Percentiles rank a stretch among this genome's conserved stretches.
These are phyloP conservation scores for Nasua narica DNA, from an alignment of 2,797 vertebrate species.

Conservation along the genomic window DNA sequence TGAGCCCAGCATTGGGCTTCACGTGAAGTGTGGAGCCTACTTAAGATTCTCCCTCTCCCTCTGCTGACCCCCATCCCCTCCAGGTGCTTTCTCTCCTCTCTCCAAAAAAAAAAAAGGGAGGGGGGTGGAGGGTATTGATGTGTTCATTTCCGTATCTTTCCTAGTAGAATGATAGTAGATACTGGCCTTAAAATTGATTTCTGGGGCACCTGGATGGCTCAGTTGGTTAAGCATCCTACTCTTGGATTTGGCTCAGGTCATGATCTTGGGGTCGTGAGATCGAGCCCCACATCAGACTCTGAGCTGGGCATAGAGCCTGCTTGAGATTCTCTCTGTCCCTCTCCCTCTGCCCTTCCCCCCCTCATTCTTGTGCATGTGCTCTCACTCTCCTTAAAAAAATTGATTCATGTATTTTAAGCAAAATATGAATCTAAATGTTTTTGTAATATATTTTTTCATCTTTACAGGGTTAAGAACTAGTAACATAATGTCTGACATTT, in stretches of 20 bases:
- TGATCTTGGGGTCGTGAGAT: not conserved
- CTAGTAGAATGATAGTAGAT: not conserved
- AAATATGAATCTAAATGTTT: not conserved
- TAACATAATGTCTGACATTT: not conserved
- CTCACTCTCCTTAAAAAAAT: not conserved
- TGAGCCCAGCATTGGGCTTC: not conserved
- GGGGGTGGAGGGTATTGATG: not conserved
- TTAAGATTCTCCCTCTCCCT: not conserved
- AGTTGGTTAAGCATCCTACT: not conserved
- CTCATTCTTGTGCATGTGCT: not conserved
- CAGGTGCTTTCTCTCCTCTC: not conserved
- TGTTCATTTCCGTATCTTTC: not conserved
- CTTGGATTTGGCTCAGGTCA: not conserved
- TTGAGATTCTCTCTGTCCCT: not conserved
- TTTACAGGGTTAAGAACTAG: not conserved
- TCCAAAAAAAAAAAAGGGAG: fast-evolving
- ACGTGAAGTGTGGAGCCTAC: not conserved
- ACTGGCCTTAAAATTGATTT: not conserved
- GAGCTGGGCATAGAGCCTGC: not conserved
- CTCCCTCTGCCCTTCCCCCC: not conserved
- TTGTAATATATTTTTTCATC: not conserved
- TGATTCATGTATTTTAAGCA: not conserved
- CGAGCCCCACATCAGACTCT: not conserved
- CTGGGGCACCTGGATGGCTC: not conserved
- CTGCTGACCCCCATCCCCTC: not conserved